These are phyloP conservation scores for Oryzias sinensis DNA, from an alignment of 2,797 vertebrate species.

Conservation along the genomic window DNA sequence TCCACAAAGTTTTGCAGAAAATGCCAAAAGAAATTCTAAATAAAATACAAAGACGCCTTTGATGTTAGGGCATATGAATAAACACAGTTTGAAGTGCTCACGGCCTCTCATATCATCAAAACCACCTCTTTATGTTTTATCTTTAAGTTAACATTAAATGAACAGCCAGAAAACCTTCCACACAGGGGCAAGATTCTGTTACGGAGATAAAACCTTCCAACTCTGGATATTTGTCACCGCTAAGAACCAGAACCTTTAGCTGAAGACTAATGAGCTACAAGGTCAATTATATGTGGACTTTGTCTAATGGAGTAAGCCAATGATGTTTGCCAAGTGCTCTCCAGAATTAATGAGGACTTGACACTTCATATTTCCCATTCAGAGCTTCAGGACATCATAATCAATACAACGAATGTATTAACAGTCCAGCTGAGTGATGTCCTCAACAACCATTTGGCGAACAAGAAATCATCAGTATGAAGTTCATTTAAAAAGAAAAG, in stretches of 20 bases:
- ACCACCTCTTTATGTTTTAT: constrained; percentile 48
- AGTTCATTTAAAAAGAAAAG: constrained; percentile 53
- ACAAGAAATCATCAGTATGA: constrained; percentile 60
- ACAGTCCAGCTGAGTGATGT: constrained; percentile 64
- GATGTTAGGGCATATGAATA: constrained; percentile 60
- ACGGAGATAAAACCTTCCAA: constrained; percentile 15
- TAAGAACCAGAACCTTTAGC: constrained; percentile 45
- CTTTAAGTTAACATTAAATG: constrained; percentile 46
- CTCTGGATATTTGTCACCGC: constrained; percentile 6
- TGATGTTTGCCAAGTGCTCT: constrained; percentile 66
- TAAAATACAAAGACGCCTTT: constrained; percentile 57
- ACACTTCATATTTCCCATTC: constrained; percentile 71
- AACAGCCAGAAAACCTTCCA: constrained; percentile 40
- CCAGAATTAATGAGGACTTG: constrained; percentile 69
- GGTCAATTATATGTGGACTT: constrained; percentile 70
- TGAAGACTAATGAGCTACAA: constrained; percentile 52
- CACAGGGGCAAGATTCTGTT: constrained; percentile 18
- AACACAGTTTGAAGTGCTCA: constrained; percentile 53
- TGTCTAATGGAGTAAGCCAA: constrained; percentile 69
- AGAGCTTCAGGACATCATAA: constrained; percentile 53
- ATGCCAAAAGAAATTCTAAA: constrained; percentile 56
- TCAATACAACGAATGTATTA: constrained; percentile 74
- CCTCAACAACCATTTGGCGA: constrained; percentile 63
- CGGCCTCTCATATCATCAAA: constrained; percentile 49
- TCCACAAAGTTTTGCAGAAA: constrained; percentile 41